Evolutionary conservation across 2,113 vertebrate genomes (phyloP), one percentile per base, ranked within the genome.

Genomic region (Carettochelys insculpta): DNA sequence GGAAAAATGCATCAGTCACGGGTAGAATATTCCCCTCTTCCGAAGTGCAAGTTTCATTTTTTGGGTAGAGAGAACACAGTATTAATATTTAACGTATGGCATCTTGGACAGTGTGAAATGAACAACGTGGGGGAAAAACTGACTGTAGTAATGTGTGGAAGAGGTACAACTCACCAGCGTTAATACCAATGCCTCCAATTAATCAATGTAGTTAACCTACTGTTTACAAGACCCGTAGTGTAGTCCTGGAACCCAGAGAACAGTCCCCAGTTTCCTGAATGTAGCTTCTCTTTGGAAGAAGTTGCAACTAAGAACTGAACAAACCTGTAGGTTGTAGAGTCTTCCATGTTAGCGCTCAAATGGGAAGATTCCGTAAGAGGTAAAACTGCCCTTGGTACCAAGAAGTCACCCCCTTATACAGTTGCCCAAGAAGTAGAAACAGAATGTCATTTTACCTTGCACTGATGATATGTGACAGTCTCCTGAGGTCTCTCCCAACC

Each of bases 61-160:
- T 73, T 82, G 65, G 77, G 77, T 6, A 34, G 48, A 81, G 2
- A 75, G 41, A 43, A 8, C 11, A 75, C 22, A 16, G 24, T 11
- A 85, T 85, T 93, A 91, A 85, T 91, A 77, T 83, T 94, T 91
- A 96, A 94, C 86, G 16, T 47, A 71, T 83, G 88, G 53, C 34
- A 31, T 41, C 84, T 73, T 84, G 77, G 91, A 92, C 43, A 91
- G 73, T 29, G 56, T 88, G 43, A 51, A 92, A 90, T 38, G 83
- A 81, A 41, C 68, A 2, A 73, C 88, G 68, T 53, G 50, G 50
- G 80, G 87, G 92, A 90, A 82, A 34, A 71, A 27, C 29, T 0
- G 82, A 65, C 71, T 82, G 81, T 61, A 84, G 76, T 14, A 84
- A 71, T 43, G 20, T 77, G 65, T 85, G 91, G 82, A 81, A 88